Percentiles rank a stretch among this genome's conserved stretches.
Evolutionary conservation across 2,888 invertebrate species (phyloP).

Genomic region (Campoplex nolae): DNA sequence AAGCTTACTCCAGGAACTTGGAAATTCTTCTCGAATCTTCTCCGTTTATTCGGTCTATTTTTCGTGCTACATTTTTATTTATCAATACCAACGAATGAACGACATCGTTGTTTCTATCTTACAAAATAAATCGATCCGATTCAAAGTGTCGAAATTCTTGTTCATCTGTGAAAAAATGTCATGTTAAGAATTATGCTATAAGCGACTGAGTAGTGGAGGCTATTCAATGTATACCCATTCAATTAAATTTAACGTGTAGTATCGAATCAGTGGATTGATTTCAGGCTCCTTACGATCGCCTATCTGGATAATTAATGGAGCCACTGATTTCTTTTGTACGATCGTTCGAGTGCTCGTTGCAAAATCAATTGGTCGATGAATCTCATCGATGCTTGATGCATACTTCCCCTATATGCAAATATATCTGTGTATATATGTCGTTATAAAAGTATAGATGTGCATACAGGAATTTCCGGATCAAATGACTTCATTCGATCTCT

Average conservation of each 20-base stretch:
- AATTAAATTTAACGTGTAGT: constrained; percentile 56
- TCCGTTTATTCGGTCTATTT: not conserved
- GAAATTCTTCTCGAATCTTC: not conserved
- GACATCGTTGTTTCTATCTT: not conserved
- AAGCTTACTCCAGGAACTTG: not conserved
- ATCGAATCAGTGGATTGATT: constrained; percentile 59
- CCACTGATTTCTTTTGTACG: constrained; percentile 62
- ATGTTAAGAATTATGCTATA: constrained; percentile 45
- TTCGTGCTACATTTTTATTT: not conserved
- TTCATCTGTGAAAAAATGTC: constrained; percentile 22
- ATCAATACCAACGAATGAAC: not conserved
- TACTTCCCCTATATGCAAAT: constrained; percentile 25
- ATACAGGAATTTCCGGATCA: constrained; percentile 9
- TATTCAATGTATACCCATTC: constrained; percentile 50
- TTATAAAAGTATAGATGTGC: not conserved
- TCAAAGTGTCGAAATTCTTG: not conserved
- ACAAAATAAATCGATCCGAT: not conserved
- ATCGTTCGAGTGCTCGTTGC: constrained; percentile 56
- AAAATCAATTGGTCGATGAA: constrained; percentile 67
- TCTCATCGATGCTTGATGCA: constrained; percentile 67
- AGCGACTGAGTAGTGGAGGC: constrained; percentile 11
- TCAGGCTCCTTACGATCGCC: constrained; percentile 59
- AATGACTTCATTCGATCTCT: not conserved
- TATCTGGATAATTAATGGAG: constrained; percentile 67
- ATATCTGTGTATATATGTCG: not conserved